Base-by-base conservation (phyloP, 1,140 invertebrate species). In the Saccostrea echinata region DNA sequence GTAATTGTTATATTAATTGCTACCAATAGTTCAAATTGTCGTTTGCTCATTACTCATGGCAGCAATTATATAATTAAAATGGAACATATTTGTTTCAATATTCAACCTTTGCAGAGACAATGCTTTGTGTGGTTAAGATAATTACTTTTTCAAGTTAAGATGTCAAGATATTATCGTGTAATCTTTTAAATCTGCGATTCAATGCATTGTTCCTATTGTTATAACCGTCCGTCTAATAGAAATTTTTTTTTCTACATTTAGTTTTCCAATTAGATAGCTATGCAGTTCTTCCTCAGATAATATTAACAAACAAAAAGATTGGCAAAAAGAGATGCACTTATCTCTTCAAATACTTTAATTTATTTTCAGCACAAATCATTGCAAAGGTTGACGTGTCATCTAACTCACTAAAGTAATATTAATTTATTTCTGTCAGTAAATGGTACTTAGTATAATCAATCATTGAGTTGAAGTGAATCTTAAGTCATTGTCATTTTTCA, bases 71-170 rank as follows among this genome's bases (percentile, higher is more conserved):
- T 33, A 4, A 30, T 33, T 76, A 61, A 43, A 76, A 30, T 76
- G 68, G 68, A 76, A 16, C 9, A 33, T 76, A 13, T 76, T 76
- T 76, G 68, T 76, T 76, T 76, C 30, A 76, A 76, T 76, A 33
- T 33, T 76, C 30, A 27, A 76, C 68, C 27, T 76, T 76, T n/a
- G 18, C 2, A 21, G 55, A 61, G 55, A 76, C 30, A 76, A 76
- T 76, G 68, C 16, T 30, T 30, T 76, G 68, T 76, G 27, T 76
- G 16, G 8, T 16, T 24, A 2, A 30, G 68, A 33, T 33, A 76
- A 76, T 76, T 27, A 30, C 24, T 27, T 30, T 76, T 76, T 30
- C 68, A 30, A 33, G 68, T 76, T 76, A 30, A 30, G 68, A 76
- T 76, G 68, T 76, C 68, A 76, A 30, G 24, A 33, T 33, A 33